Base-by-base conservation (phyloP, 2,113 vertebrate genomes). In the Orientallactaga bullata region DNA sequence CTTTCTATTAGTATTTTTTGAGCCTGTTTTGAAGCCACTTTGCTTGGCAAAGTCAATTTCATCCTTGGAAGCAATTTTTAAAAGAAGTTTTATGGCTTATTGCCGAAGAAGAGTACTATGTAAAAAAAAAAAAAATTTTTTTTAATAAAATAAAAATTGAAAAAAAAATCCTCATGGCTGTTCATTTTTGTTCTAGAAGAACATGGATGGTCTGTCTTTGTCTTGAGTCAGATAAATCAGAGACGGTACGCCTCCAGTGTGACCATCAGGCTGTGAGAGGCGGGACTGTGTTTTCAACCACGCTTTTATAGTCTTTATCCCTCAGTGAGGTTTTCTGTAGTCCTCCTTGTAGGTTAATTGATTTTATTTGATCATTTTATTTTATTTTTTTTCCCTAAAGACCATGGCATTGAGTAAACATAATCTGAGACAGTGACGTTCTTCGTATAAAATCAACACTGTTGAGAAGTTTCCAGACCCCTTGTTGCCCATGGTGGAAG, bases 11-110 rank as follows among this genome's bases (percentile, higher is more conserved):
- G 98, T 99, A 98, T 99, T 99, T 99, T 99, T 98, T 98, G 99
- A 98, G 98, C 98, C 98, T 98, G 98, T 98, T 98, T 98, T 99
- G 98, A 98, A 99, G 98, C 98, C 98, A 98, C 98, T 98, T 98
- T 96, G 97, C 98, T 98, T 99, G 99, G 99, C 99, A 99, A 99
- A 99, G 99, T 99, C 99, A 99, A 98, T 99, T 98, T 99, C 98
- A 98, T 99, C 98, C 98, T 98, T 99, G 98, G 99, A 99, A 99
- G 99, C 98, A 98, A 99, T 99, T 98, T 96, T 97, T 82, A 85
- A 84, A 96, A 99, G 98, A 99, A 99, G 98, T 99, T 98, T 97
- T 91, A 95, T 99, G 99, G 99, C 99, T 98, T 97, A 97, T 96
- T 99, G 99, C 99, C 99, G 98, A 99, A 98, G 98, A 98, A 97